These are phyloP conservation scores for Candoia aspera DNA, from an alignment of 2,113 vertebrate genomes.

Conservation along the genomic window DNA sequence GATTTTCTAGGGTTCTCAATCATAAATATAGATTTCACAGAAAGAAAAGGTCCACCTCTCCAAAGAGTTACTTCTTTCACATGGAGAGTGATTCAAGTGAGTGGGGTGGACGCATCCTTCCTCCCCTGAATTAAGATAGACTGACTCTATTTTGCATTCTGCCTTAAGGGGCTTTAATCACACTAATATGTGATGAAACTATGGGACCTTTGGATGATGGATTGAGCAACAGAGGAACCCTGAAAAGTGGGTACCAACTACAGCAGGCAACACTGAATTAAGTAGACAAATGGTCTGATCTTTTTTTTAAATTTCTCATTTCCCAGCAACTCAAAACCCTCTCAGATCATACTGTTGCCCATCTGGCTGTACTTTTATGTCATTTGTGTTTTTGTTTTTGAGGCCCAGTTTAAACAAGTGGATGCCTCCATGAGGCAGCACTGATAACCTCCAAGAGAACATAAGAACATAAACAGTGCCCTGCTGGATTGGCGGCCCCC, in stretches of 20 bases:
- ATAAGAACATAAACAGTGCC: too few relatives aligned
- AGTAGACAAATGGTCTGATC: background rate
- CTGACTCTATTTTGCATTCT: too few relatives aligned
- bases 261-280: background rate
- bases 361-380: background rate
- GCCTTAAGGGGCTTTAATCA: background rate
- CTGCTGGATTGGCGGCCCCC: too few relatives aligned
- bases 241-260: background rate
- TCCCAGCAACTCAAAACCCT: background rate
- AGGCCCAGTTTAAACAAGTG: background rate
- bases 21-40: background rate
- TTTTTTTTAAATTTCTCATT: background rate
- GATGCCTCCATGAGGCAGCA: background rate
- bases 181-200: background rate
- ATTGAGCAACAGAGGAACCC: background rate
- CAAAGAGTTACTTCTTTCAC: background rate
- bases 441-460: too few relatives aligned
- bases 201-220: background rate
- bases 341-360: background rate
- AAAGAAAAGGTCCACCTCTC: background rate
- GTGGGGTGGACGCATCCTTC: background rate
- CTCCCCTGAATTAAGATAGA: background rate
- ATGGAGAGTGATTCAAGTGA: background rate
- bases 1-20: background rate
- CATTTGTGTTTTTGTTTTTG: background rate